Conservation (phyloP, 2,113 vertebrate species). For the Spilogale gracilis region DNA sequence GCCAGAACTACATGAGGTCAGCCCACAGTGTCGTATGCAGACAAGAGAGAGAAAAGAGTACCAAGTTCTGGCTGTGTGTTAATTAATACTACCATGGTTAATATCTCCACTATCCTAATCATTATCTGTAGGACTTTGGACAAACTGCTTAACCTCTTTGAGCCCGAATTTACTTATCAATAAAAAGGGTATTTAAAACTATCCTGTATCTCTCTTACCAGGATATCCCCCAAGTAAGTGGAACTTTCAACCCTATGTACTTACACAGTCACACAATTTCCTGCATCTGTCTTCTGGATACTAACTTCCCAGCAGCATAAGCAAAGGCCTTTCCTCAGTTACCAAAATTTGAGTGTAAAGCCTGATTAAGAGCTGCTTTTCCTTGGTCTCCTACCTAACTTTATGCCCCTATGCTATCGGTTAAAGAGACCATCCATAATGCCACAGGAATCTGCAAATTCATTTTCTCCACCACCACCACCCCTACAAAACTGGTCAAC, state of each 20-base stretch:
- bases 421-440: neutral
- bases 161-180: neutral
- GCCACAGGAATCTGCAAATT: neutral
- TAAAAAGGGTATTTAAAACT: neutral
- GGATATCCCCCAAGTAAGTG: neutral
- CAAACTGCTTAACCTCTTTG: neutral
- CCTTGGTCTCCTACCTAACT: neutral
- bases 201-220: neutral
- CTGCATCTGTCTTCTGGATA: neutral
- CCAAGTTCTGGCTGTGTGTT: neutral
- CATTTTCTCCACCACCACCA: neutral
- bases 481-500: neutral
- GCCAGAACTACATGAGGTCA: neutral
- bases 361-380: accelerated
- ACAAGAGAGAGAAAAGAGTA: neutral
- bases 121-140: neutral
- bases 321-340: neutral
- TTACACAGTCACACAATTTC: neutral
- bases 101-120: neutral
- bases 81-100: neutral
- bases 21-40: neutral
- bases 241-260: neutral
- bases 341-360: neutral
- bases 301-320: neutral
- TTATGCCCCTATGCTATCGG: neutral